phyloP scores from a whole-genome alignment of 2,888 invertebrate species.

The Acronicta psi region DNA sequence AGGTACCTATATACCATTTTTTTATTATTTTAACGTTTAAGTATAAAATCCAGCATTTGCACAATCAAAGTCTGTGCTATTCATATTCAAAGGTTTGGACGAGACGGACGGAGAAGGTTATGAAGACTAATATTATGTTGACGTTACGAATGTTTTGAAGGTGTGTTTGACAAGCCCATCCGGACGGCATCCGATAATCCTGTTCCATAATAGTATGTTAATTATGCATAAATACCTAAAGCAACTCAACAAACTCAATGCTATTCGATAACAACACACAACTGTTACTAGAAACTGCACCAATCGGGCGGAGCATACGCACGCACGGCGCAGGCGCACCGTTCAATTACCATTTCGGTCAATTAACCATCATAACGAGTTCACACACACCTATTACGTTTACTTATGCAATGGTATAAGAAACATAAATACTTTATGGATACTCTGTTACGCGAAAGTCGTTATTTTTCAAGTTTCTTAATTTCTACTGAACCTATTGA shows the following conservation, averaged over 20 bases:
- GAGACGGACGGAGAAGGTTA: no score
- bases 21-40: no score
- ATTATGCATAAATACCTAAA: neutral
- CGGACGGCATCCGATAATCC: no score
- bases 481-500: neutral
- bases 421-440: constrained; percentile 6
- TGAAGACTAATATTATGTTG: no score
- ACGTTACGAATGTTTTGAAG: no score
- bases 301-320: constrained; percentile 29
- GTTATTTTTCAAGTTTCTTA: constrained; percentile 1
- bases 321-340: constrained; percentile 17
- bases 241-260: constrained; percentile 6
- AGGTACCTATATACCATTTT: no score
- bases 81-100: no score
- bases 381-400: constrained; percentile 34
- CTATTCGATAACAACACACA: constrained; percentile 18
- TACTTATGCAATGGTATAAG: constrained; percentile 43
- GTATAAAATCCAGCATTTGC: no score
- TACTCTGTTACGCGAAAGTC: constrained; percentile 10
- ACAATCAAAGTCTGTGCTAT: no score
- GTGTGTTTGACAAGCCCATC: no score
- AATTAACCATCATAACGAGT: constrained; percentile 42
- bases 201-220: neutral
- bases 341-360: constrained; percentile 28
- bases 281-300: constrained; percentile 32